Conservation (phyloP, 35 echinoderm and acorn worm species). For the Anneissia japonica region DNA sequence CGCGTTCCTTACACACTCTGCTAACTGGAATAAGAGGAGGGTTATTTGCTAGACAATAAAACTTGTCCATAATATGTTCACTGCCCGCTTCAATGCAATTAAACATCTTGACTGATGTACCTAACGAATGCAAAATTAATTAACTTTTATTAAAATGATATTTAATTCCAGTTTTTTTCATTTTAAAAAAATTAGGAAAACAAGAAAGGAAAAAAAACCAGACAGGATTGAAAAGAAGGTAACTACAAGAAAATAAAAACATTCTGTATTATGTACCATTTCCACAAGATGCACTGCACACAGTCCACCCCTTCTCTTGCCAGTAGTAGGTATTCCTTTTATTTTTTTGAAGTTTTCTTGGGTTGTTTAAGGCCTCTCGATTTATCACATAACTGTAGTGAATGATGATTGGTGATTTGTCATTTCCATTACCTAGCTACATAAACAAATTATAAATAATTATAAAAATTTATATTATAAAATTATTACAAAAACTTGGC, state of each 20-base stretch:
- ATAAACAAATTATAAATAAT: not conserved
- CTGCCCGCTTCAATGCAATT: not conserved
- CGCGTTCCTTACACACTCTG: not conserved
- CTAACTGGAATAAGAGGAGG: not conserved
- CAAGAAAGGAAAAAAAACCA: not conserved
- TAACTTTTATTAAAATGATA: too few species aligned
- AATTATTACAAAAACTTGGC: too few species aligned
- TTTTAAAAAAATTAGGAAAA: too few species aligned
- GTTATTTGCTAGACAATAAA: not conserved
- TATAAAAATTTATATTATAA: too few species aligned
- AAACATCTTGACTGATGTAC: not conserved
- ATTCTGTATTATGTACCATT: not conserved
- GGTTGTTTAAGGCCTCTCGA: not conserved
- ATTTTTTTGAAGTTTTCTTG: not conserved
- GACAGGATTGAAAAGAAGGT: too few species aligned
- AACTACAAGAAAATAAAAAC: not conserved
- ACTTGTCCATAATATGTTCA: not conserved
- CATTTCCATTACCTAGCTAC: not conserved
- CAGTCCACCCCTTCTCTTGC: not conserved
- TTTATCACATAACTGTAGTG: not conserved
- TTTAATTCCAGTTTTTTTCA: too few species aligned
- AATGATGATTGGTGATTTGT: not conserved
- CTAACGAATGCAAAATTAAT: too few species aligned
- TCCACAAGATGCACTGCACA: not conserved
- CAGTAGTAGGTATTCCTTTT: not conserved